phyloP scores from a whole-genome alignment of 2,888 invertebrate species.

The Hirtodrosophila confusa region DNA sequence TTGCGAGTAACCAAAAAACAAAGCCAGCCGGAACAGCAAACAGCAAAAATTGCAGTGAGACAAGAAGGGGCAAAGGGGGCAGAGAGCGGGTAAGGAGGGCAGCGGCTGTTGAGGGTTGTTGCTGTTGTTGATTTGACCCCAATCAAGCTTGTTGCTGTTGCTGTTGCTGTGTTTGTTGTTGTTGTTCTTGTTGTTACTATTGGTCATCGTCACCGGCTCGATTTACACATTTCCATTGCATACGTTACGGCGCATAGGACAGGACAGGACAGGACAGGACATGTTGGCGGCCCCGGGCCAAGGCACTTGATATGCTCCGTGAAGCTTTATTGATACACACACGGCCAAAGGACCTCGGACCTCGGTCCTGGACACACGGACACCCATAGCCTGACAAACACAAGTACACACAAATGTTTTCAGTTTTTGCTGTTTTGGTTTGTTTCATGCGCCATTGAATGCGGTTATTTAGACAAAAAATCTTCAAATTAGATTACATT shows the following conservation, averaged over 20 bases:
- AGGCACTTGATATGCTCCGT: conserved; percentile 59
- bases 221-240: conserved; percentile 57
- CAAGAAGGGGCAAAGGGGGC: conserved; percentile 13
- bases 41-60: conserved; percentile 26
- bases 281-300: conserved; percentile 27
- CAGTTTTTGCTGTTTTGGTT: conserved; percentile 15
- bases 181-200: conserved; percentile 37
- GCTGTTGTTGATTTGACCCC: conserved; percentile 66
- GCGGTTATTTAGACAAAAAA: conserved; percentile 44
- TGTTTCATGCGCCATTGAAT: conserved; percentile 38
- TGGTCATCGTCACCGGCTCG: conserved; percentile 39
- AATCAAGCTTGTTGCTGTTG: conserved; percentile 56
- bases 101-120: conserved; percentile 25
- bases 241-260: conserved; percentile 33
- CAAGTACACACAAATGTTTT: conserved; percentile 13
- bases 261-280: not conserved
- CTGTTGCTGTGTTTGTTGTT: conserved; percentile 21
- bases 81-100: not conserved
- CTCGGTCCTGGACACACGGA: too few species aligned
- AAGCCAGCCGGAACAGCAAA: conserved; percentile 16
- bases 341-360: conserved; percentile 4
- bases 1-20: conserved; percentile 20
- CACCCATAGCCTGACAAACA: conserved; percentile 12
- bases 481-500: conserved; percentile 45
- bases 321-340: conserved; percentile 56